phyloP scores from a whole-genome alignment of 2,113 vertebrate genomes.

The Dryoscopus gambensis region DNA sequence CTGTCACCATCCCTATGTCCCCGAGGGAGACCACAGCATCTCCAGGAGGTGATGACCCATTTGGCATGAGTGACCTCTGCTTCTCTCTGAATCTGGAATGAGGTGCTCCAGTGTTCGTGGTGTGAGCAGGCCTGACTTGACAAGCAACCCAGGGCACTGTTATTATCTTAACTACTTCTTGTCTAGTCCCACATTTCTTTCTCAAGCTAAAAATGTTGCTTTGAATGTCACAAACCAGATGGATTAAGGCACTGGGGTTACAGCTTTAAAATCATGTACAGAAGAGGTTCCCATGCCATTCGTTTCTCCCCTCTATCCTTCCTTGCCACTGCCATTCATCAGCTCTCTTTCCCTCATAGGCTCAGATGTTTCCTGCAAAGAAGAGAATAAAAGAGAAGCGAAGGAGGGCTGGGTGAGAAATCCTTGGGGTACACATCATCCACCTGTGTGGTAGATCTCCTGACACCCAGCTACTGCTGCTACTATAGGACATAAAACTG shows the following conservation, averaged over 20 bases:
- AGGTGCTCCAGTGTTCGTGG: neutral
- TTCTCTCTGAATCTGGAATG: neutral
- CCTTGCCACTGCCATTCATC: neutral
- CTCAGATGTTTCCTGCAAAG: neutral
- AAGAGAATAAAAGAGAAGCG: neutral
- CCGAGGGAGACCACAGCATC: neutral
- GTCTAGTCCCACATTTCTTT: neutral
- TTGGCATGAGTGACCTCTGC: neutral
- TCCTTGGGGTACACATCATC: too few species aligned
- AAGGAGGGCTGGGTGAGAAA: neutral
- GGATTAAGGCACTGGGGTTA: neutral
- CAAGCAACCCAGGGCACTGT: neutral
- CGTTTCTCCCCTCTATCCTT: neutral
- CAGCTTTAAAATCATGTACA: neutral
- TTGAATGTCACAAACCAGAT: neutral
- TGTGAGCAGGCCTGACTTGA: neutral
- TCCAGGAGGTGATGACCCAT: neutral
- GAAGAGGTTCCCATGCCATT: neutral
- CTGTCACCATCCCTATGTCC: neutral
- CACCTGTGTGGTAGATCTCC: neutral
- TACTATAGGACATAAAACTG: neutral
- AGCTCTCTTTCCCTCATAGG: neutral
- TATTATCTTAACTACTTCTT: neutral
- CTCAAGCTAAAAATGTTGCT: neutral
- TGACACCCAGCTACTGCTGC: neutral